phyloP scores from a whole-genome alignment of 2,888 invertebrate genomes.

The Nudaria mundana region DNA sequence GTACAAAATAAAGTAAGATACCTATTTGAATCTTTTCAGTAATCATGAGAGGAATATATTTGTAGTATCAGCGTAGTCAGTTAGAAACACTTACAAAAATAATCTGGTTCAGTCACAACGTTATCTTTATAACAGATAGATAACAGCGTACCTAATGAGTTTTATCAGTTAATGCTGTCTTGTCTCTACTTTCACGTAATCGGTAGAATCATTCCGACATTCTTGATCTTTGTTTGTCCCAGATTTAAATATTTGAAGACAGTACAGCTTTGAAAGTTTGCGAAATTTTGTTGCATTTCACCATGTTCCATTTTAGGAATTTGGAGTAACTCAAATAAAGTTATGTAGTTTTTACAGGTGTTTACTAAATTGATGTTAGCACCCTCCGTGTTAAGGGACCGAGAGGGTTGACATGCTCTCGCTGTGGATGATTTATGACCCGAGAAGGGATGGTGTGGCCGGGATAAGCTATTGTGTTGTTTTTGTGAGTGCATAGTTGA shows the following conservation, averaged over 20 bases:
- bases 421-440: slow-evolving; percentile 7
- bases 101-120: not conserved
- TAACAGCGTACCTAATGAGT: slow-evolving; percentile 4
- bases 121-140: slow-evolving; percentile 4
- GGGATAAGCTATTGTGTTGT: not conserved
- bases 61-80: not conserved
- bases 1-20: too few species aligned
- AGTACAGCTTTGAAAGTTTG: slow-evolving; percentile 29
- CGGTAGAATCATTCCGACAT: slow-evolving; percentile 10
- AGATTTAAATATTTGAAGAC: slow-evolving; percentile 19
- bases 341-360: slow-evolving; percentile 38
- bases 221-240: slow-evolving; percentile 16
- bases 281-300: slow-evolving; percentile 27
- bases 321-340: slow-evolving; percentile 34
- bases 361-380: slow-evolving; percentile 25
- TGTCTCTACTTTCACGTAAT: slow-evolving; percentile 6
- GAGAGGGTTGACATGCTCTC: slow-evolving; percentile 12
- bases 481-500: slow-evolving; percentile 7
- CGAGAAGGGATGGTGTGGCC: slow-evolving; percentile 1
- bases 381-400: slow-evolving; percentile 11
- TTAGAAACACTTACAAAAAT: not conserved
- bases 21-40: too few species aligned
- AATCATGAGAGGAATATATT: too few species aligned
- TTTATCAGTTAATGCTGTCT: slow-evolving; percentile 11
- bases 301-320: slow-evolving; percentile 39